Percentiles rank a stretch among this genome's conserved stretches.
Conservation (phyloP, 2,113 vertebrate species). For the Ceratotherium simum region DNA sequence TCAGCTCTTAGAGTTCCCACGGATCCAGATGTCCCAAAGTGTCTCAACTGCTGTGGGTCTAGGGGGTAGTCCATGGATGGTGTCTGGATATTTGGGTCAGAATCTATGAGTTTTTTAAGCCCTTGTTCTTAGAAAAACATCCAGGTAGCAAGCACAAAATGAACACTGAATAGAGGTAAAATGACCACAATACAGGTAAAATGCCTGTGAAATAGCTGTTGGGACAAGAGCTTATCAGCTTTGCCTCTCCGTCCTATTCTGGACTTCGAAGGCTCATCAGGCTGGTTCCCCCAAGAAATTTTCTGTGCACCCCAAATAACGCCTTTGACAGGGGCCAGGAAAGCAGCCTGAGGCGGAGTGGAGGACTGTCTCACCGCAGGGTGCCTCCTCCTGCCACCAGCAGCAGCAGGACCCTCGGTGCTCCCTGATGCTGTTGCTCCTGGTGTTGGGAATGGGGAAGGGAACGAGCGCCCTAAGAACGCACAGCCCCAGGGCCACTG, state of each 20-base stretch:
- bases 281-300: neutral
- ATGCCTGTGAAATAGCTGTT: neutral
- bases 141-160: neutral
- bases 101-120: neutral
- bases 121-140: neutral
- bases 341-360: neutral
- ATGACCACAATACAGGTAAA: neutral
- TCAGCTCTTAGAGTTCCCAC: neutral
- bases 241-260: neutral
- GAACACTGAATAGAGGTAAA: neutral
- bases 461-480: too few relatives aligned
- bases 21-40: neutral
- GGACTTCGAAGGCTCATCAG: neutral
- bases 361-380: neutral
- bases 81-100: neutral
- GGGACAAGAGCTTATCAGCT: neutral
- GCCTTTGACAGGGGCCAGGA: neutral
- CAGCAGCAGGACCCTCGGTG: rapidly evolving
- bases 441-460: neutral
- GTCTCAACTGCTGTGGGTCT: neutral
- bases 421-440: neutral
- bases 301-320: neutral
- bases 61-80: neutral
- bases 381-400: too few relatives aligned
- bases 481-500: neutral